A percentile compares a stretch with the other conserved stretches of the same genome.
Conservation (phyloP, 2,797 vertebrate species). For the Nannoperca australis region DNA sequence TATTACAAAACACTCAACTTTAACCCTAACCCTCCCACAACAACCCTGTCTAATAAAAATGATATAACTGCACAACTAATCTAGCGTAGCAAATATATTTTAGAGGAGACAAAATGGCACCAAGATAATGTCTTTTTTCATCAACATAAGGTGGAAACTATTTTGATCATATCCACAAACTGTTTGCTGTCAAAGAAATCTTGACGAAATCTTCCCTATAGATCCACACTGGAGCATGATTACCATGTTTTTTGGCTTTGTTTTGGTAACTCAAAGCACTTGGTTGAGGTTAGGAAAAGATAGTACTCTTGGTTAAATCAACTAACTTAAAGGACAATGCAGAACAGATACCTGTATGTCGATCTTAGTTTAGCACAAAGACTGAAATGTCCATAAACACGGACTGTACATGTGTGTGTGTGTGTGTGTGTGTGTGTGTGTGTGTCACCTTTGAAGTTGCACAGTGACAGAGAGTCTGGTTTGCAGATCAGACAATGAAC, state of each 20-base stretch:
- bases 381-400: background rate
- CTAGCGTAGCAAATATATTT: background rate
- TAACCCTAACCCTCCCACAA: background rate
- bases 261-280: background rate
- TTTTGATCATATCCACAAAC: background rate
- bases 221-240: background rate
- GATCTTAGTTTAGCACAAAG: background rate
- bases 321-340: background rate
- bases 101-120: background rate
- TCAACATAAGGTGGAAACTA: background rate
- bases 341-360: too few relatives aligned
- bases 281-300: background rate
- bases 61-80: background rate
- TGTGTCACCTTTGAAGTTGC: conserved; percentile 2
- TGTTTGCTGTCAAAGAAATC: background rate
- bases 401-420: background rate
- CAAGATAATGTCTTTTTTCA: background rate
- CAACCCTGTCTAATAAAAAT: background rate
- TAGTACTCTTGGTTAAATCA: background rate
- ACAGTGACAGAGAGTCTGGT: conserved; percentile 6
- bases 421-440: background rate
- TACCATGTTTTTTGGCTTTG: background rate
- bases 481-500: conserved; percentile 45
- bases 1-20: background rate
- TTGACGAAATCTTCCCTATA: too few relatives aligned